Percentiles rank a stretch among this genome's conserved stretches.
These are phyloP conservation scores for Anthrax anthrax DNA, from an alignment of 2,888 invertebrate species.

Conservation along the genomic window DNA sequence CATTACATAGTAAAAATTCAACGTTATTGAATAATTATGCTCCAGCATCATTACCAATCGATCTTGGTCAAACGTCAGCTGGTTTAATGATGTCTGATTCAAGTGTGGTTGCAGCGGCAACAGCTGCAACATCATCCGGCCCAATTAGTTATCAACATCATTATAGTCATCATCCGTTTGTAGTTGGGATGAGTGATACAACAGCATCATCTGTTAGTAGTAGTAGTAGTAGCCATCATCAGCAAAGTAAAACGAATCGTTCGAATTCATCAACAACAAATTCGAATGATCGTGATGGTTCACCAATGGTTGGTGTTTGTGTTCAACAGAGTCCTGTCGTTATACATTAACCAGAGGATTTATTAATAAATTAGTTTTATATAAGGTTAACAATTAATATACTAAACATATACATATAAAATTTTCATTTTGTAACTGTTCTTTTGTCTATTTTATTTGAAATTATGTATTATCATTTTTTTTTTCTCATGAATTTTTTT, in stretches of 20 bases:
- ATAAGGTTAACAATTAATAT: too few species aligned
- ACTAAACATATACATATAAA: too few species aligned
- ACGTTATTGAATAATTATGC: slow-evolving; percentile 25
- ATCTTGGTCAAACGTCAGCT: slow-evolving; percentile 26
- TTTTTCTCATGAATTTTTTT: too few species aligned
- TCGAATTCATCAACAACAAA: slow-evolving; percentile 14
- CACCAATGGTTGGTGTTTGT: slow-evolving; percentile 79
- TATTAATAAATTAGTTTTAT: too few species aligned
- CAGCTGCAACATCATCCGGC: slow-evolving; percentile 20
- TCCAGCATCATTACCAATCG: slow-evolving; percentile 30
- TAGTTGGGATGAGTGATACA: slow-evolving; percentile 8
- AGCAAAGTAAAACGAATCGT: slow-evolving; percentile 5
- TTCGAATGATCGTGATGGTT: slow-evolving; percentile 46
- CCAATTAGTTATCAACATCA: slow-evolving; percentile 13
- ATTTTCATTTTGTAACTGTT: too few species aligned
- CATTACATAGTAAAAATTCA: slow-evolving; percentile 9
- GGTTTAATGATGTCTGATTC: slow-evolving; percentile 32
- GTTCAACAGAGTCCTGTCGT: slow-evolving; percentile 87
- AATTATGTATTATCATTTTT: too few species aligned
- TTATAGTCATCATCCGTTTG: slow-evolving; percentile 11
- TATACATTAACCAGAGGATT: slow-evolving; percentile 62
- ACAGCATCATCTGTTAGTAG: slow-evolving; percentile 8
- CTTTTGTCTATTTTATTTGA: too few species aligned
- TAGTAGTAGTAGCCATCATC: slow-evolving; percentile 1
- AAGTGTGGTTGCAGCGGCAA: slow-evolving; percentile 28